Conservation (phyloP, 2,113 vertebrate species). For the Todiramphus chloris region DNA sequence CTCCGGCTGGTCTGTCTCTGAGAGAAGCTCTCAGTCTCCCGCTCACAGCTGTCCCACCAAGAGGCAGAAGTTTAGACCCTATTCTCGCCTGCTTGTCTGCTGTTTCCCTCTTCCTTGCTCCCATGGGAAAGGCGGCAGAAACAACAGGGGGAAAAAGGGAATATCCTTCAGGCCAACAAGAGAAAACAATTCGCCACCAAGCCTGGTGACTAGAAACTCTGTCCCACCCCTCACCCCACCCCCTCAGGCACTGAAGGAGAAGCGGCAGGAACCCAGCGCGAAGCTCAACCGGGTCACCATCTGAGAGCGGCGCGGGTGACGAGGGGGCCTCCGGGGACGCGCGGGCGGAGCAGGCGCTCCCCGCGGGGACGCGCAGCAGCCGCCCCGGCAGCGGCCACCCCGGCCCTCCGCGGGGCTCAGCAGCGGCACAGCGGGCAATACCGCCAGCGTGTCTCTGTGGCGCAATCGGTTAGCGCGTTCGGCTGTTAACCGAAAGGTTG, state of each 20-base stretch:
- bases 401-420: fast-evolving
- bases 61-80: background rate
- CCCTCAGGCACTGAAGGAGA: fast-evolving
- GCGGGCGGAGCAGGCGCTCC: background rate
- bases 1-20: too few relatives aligned
- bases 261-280: background rate
- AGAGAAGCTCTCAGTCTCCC: background rate
- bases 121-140: background rate
- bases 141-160: fast-evolving
- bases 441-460: constrained; percentile 26
- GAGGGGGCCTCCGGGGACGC: too few relatives aligned
- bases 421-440: fast-evolving
- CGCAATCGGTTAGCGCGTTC: constrained; percentile 70
- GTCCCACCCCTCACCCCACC: too few relatives aligned
- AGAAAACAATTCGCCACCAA: fast-evolving
- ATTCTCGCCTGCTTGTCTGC: background rate
- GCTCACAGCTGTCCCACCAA: background rate
- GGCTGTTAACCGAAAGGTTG: constrained; percentile 75
- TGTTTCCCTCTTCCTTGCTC: background rate
- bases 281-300: too few relatives aligned
- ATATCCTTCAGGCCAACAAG: background rate
- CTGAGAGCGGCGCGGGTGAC: too few relatives aligned
- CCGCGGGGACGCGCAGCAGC: too few relatives aligned
- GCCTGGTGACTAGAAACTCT: fast-evolving
- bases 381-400: background rate